These are phyloP conservation scores for Pomacea maculata DNA, from an alignment of 1,140 invertebrate species.

Conservation along the genomic window DNA sequence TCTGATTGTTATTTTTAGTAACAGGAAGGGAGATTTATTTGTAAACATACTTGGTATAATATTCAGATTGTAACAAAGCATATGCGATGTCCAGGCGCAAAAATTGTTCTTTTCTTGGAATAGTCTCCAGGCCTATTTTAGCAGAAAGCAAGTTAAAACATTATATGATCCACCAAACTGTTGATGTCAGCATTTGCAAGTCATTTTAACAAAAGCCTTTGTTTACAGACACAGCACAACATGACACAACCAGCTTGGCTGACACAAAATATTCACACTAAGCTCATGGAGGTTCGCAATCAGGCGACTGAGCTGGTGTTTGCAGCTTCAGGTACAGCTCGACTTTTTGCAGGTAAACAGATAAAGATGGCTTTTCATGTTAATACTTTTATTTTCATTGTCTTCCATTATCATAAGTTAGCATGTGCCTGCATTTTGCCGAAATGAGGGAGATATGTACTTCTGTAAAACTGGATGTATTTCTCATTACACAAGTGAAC, in stretches of 20 bases:
- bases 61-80: not conserved
- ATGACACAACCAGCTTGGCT: conserved; percentile 18
- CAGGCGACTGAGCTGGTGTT: not conserved
- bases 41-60: not conserved
- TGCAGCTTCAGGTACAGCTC: not conserved
- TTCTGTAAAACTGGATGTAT: too few species aligned
- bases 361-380: too few species aligned
- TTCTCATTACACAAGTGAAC: too few species aligned
- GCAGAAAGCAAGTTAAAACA: not conserved
- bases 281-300: not conserved
- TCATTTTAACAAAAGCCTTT: not conserved
- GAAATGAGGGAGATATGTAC: too few species aligned
- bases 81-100: not conserved
- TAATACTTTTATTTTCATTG: too few species aligned
- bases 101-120: too few species aligned
- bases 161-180: not conserved
- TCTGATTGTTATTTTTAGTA: too few species aligned
- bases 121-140: not conserved
- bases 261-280: conserved; percentile 9
- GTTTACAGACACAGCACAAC: conserved; percentile 14
- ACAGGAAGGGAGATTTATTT: too few species aligned
- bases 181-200: not conserved
- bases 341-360: conserved; percentile 16
- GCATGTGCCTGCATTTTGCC: too few species aligned
- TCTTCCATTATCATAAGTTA: too few species aligned